Percentiles rank a stretch among this genome's conserved stretches.
phyloP scores from a whole-genome alignment of 2,113 vertebrate genomes.

The Andinoacara biseriatus region DNA sequence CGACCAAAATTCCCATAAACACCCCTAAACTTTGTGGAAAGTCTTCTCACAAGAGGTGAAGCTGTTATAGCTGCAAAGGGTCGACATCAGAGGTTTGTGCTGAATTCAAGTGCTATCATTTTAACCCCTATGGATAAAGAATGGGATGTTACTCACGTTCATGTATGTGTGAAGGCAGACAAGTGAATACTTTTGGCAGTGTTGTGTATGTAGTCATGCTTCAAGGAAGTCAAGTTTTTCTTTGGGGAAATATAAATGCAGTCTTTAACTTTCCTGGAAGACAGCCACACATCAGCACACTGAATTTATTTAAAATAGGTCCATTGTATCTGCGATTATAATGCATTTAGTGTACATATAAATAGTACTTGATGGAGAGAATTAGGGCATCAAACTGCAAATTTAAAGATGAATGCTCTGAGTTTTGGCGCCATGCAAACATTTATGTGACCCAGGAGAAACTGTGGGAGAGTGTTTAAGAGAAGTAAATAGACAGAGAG shows the following conservation, averaged over 20 bases:
- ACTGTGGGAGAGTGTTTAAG: conserved; percentile 19
- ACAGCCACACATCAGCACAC: neutral
- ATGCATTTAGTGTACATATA: neutral
- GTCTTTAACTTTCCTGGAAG: neutral
- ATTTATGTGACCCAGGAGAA: conserved; percentile 18
- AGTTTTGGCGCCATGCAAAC: conserved; percentile 15
- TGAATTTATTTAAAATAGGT: conserved; percentile 9
- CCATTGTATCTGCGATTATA: neutral
- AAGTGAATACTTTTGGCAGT: too few species aligned
- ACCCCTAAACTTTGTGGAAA: too few species aligned
- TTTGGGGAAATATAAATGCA: neutral
- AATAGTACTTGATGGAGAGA: neutral
- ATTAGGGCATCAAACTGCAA: neutral
- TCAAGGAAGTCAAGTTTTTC: neutral
- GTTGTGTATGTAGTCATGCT: neutral
- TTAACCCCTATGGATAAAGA: too few species aligned
- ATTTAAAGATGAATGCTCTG: conserved; percentile 23
- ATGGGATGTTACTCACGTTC: too few species aligned
- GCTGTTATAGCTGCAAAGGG: too few species aligned
- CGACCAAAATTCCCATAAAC: too few species aligned
- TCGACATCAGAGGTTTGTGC: too few species aligned
- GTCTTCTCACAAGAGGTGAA: too few species aligned
- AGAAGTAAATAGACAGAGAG: conserved; percentile 7
- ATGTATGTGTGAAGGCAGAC: too few species aligned
- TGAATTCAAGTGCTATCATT: too few species aligned